A percentile compares a stretch with the other conserved stretches of the same genome.
Evolutionary conservation across 1,140 invertebrate species (phyloP).

Genomic region (Orius laevigatus): DNA sequence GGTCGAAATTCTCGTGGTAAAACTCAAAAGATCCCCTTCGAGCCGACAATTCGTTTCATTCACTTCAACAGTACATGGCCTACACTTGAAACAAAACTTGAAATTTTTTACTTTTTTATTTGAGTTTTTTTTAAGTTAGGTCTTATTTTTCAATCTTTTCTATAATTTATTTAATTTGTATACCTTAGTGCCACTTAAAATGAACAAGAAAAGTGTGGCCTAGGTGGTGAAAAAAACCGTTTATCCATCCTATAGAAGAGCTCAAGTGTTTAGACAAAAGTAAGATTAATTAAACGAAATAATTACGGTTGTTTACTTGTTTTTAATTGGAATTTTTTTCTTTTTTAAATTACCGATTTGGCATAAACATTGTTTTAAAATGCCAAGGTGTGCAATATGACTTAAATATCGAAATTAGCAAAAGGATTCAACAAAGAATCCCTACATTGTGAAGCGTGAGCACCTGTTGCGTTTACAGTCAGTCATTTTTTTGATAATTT

Average conservation of each 20-base stretch:
- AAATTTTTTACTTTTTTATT: background rate
- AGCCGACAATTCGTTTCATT: no score
- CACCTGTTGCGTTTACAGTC: constrained; percentile 26
- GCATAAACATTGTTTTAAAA: constrained; percentile 97
- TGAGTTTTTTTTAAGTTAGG: background rate
- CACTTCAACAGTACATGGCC: constrained; percentile 6
- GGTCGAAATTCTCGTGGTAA: no score
- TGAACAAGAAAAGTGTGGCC: constrained; percentile 90
- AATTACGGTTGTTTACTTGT: no score
- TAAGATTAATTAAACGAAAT: constrained; percentile 25
- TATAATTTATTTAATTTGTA: background rate
- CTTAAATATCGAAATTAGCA: constrained; percentile 98
- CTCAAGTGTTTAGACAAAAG: constrained; percentile 98
- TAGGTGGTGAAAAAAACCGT: constrained; percentile 89
- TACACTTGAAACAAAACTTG: background rate
- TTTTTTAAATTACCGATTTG: constrained; percentile 56
- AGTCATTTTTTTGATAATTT: background rate
- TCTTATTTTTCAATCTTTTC: background rate
- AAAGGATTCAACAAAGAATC: constrained; percentile 98
- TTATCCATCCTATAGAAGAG: constrained; percentile 95
- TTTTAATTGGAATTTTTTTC: no score
- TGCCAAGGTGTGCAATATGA: constrained; percentile 95
- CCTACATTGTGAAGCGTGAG: constrained; percentile 98
- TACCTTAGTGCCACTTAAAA: constrained; percentile 30
- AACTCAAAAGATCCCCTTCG: no score